Conservation (phyloP, 1,140 invertebrate genomes). For the Lepidurus apus region DNA sequence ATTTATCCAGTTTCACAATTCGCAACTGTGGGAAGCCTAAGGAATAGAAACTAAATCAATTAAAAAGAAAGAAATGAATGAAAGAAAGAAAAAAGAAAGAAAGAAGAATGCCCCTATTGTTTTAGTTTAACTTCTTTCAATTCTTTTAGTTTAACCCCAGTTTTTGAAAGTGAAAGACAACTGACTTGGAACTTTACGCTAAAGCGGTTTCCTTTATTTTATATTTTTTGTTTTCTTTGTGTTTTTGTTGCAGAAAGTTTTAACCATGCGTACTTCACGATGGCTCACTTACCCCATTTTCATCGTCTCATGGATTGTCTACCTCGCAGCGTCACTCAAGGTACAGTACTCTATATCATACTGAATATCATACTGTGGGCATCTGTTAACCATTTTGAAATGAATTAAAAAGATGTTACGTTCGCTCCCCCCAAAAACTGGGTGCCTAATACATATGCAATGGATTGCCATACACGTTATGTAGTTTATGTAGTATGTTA, state of each 20-base stretch:
- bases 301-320: conserved; percentile 1
- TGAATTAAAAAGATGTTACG: background rate
- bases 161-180: conserved; percentile 9
- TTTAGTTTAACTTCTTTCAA: background rate
- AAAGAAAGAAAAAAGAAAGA: background rate
- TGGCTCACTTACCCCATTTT: conserved; percentile 18
- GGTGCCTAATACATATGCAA: background rate
- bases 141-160: background rate
- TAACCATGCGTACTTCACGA: conserved; percentile 2
- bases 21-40: background rate
- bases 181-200: background rate
- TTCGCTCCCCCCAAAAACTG: background rate
- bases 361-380: background rate
- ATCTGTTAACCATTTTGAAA: background rate
- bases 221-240: background rate
- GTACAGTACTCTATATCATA: background rate
- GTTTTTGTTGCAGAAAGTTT: background rate
- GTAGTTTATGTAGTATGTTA: too few relatives aligned
- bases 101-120: background rate
- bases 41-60: background rate
- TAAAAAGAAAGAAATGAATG: background rate
- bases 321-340: conserved; percentile 1
- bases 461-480: conserved; percentile 8
- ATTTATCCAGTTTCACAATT: too few relatives aligned
- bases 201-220: background rate